Evolutionary conservation across 2,113 vertebrate genomes (phyloP).

Genomic region (Prunella himalayana): DNA sequence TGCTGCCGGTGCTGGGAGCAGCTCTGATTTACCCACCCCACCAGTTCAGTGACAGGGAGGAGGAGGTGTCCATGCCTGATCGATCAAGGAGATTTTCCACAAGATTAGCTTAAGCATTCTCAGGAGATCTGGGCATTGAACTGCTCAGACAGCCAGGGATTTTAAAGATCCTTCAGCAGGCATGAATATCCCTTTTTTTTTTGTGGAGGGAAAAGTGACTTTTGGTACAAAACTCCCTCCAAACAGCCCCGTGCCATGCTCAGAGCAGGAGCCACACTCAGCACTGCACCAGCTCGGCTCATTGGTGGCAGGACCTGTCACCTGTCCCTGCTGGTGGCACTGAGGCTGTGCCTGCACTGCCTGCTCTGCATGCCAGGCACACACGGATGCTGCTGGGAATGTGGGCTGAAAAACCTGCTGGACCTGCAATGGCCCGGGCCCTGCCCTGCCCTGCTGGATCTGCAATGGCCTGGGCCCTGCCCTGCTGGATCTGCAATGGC

Average conservation of each 20-base stretch:
- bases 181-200: neutral
- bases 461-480: neutral
- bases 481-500: neutral
- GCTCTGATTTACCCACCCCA: neutral
- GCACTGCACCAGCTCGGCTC: neutral
- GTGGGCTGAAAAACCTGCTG: neutral
- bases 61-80: neutral
- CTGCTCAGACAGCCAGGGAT: neutral
- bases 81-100: neutral
- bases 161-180: neutral
- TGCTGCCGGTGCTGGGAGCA: neutral
- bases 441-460: neutral
- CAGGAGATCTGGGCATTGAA: neutral
- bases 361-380: neutral
- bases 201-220: neutral
- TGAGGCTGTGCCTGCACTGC: neutral
- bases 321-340: neutral
- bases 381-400: neutral
- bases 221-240: neutral
- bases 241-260: neutral
- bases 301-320: neutral
- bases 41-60: neutral
- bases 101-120: neutral
- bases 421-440: neutral
- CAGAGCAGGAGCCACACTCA: neutral